Evolutionary conservation across 2,797 vertebrate genomes (phyloP).

Genomic region (Diceros bicornis): DNA sequence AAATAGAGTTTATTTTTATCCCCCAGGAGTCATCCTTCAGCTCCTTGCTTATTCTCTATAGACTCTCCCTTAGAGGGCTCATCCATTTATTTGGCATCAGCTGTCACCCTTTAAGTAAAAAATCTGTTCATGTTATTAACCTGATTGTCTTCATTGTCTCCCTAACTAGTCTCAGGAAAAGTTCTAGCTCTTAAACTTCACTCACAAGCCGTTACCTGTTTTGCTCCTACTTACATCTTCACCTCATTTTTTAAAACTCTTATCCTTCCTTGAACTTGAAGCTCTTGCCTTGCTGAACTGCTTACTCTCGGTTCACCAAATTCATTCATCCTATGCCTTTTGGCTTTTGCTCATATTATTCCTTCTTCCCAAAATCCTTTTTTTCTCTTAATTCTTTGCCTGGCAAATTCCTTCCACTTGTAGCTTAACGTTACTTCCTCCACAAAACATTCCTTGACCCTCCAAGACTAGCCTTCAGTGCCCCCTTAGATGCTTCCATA

Average conservation of each 20-base stretch:
- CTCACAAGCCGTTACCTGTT: background rate
- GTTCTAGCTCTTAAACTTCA: background rate
- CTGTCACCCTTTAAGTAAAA: background rate
- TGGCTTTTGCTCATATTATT: background rate
- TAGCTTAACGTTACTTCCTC: background rate
- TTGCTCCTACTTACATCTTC: background rate
- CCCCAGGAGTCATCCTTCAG: background rate
- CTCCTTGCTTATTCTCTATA: background rate
- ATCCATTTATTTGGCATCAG: background rate
- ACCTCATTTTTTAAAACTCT: background rate
- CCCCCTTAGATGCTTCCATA: background rate
- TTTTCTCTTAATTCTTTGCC: background rate
- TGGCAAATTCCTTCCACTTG: background rate
- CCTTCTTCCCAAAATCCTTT: background rate
- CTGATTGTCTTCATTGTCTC: conserved; percentile 31
- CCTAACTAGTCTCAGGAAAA: background rate
- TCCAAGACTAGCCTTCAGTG: background rate
- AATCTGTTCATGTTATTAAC: background rate
- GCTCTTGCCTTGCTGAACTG: background rate
- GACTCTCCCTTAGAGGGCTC: background rate
- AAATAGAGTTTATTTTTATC: background rate
- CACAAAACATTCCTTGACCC: background rate
- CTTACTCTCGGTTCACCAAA: background rate
- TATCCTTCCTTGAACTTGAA: background rate
- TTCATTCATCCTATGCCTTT: background rate